A percentile compares a stretch with the other conserved stretches of the same genome.
phyloP scores from a whole-genome alignment of 2,113 vertebrate genomes.

The Phalacrocorax pelagicus region DNA sequence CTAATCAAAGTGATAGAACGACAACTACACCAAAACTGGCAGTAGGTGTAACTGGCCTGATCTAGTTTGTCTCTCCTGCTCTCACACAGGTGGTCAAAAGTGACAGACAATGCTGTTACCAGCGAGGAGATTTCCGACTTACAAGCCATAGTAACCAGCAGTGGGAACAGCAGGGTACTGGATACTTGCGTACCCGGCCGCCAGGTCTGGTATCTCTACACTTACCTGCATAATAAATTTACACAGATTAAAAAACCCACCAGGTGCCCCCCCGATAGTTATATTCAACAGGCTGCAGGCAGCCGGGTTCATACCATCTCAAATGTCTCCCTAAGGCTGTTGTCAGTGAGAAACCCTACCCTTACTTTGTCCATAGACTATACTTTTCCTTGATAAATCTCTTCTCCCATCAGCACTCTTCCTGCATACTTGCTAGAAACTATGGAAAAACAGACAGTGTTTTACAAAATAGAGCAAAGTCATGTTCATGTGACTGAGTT shows the following conservation, averaged over 20 bases:
- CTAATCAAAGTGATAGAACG: neutral
- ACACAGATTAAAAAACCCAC: neutral
- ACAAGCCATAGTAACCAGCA: neutral
- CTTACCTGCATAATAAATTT: neutral
- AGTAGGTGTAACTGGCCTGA: neutral
- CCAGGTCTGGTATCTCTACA: neutral
- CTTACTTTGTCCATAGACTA: neutral
- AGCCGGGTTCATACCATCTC: neutral
- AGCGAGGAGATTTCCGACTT: neutral
- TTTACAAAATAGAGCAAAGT: neutral
- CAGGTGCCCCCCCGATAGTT: accelerated
- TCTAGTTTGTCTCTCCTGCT: neutral
- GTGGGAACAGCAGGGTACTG: neutral
- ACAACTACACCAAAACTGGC: neutral
- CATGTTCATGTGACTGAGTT: neutral
- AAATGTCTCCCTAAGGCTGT: neutral
- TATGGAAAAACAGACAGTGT: neutral
- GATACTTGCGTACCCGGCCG: neutral
- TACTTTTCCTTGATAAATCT: neutral
- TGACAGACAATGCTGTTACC: neutral
- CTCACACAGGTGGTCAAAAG: neutral
- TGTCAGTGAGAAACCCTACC: neutral
- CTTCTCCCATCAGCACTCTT: neutral
- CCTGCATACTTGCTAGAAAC: neutral
- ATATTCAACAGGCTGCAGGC: neutral